These are phyloP conservation scores for Heliornis fulica DNA, from an alignment of 2,113 vertebrate genomes.

Conservation along the genomic window DNA sequence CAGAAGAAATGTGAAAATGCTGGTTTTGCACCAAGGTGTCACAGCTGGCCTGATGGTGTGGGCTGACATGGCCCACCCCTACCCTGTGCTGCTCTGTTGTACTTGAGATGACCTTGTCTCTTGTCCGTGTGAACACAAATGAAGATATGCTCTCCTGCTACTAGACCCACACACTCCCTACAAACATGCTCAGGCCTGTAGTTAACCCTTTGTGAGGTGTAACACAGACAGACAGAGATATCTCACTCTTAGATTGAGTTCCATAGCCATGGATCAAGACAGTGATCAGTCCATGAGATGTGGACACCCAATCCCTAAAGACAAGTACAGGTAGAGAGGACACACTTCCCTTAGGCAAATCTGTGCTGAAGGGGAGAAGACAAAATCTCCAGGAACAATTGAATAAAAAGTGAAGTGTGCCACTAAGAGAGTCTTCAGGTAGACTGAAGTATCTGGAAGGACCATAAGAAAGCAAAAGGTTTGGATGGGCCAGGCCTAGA, in stretches of 20 bases:
- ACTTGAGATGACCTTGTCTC: neutral
- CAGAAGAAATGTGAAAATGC: neutral
- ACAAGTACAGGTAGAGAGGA: neutral
- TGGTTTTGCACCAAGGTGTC: rapidly evolving
- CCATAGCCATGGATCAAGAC: neutral
- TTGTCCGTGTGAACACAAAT: neutral
- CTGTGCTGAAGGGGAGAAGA: neutral
- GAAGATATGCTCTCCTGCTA: neutral
- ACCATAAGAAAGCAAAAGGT: neutral
- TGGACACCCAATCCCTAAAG: neutral
- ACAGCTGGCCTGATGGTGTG: neutral
- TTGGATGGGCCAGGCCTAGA: neutral
- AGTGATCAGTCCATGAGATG: neutral
- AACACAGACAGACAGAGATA: neutral
- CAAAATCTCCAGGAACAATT: neutral
- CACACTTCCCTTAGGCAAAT: neutral
- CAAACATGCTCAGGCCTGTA: neutral
- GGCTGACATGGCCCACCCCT: neutral
- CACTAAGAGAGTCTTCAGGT: neutral
- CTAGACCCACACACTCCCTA: rapidly evolving
- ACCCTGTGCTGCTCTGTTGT: neutral
- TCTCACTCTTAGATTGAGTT: too few species aligned
- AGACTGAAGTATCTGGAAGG: neutral
- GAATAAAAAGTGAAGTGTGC: neutral
- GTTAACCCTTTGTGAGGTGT: neutral